Conservation (phyloP, 2,113 vertebrate species). For the Lophius piscatorius region DNA sequence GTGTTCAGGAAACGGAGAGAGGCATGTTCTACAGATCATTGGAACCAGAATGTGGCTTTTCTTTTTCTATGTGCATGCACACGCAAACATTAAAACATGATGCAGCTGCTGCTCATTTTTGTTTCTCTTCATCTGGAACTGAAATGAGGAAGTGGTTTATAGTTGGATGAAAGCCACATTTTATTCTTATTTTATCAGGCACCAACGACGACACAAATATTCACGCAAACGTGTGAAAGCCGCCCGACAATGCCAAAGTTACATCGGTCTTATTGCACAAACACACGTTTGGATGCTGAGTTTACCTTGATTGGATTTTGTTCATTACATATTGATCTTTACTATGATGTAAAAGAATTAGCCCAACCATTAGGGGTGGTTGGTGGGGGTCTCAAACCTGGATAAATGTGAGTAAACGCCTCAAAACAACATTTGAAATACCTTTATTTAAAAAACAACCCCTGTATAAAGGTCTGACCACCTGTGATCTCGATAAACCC, state of each 20-base stretch:
- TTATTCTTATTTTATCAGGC: background rate
- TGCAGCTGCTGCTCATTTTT: too few relatives aligned
- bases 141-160: conserved; percentile 25
- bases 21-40: too few relatives aligned
- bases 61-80: conserved; percentile 4
- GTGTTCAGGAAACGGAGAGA: background rate
- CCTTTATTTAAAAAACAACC: background rate
- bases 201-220: background rate
- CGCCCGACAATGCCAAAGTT: too few relatives aligned
- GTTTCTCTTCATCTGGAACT: too few relatives aligned
- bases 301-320: background rate
- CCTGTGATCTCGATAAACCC: too few relatives aligned
- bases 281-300: too few relatives aligned
- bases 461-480: background rate
- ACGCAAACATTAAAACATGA: too few relatives aligned
- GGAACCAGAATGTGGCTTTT: too few relatives aligned
- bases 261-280: too few relatives aligned
- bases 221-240: background rate
- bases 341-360: background rate
- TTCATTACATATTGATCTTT: background rate
- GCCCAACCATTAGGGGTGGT: too few relatives aligned
- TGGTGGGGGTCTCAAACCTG: too few relatives aligned
- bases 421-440: background rate
- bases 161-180: background rate
- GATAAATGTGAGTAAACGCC: too few relatives aligned